These are phyloP conservation scores for Ctenosaura bakeri DNA, from an alignment of 2,797 vertebrate genomes.

Conservation along the genomic window DNA sequence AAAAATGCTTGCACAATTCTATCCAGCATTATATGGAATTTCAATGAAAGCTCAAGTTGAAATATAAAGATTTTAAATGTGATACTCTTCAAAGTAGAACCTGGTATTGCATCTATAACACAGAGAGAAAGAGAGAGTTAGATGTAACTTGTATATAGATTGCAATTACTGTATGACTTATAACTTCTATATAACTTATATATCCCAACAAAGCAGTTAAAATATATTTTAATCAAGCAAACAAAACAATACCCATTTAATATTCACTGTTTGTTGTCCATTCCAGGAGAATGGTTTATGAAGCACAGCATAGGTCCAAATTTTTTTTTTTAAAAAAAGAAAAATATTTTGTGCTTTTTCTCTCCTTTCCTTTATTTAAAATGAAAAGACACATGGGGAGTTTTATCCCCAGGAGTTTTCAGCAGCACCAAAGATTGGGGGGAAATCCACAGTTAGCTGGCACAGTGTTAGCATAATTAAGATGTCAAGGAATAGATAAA, in stretches of 20 bases:
- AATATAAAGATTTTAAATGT: not conserved
- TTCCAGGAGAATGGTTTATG: not conserved
- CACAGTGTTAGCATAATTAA: slow-evolving; percentile 44
- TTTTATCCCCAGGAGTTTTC: slow-evolving; percentile 27
- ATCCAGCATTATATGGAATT: not conserved
- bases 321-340: not conserved
- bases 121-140: no score
- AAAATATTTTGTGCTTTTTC: not conserved
- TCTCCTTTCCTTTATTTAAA: not conserved
- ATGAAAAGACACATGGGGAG: not conserved
- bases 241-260: not conserved
- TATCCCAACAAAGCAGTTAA: not conserved
- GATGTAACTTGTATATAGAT: no score
- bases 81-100: not conserved
- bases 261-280: not conserved
- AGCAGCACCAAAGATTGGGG: slow-evolving; percentile 32
- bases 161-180: no score
- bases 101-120: no score
- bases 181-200: no score
- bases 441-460: slow-evolving; percentile 17
- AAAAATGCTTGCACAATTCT: not conserved
- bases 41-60: not conserved
- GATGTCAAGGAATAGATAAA: slow-evolving; percentile 50
- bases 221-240: not conserved
- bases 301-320: not conserved